Conservation (phyloP, 2,888 invertebrate species). For the Calameuta pallipes region DNA sequence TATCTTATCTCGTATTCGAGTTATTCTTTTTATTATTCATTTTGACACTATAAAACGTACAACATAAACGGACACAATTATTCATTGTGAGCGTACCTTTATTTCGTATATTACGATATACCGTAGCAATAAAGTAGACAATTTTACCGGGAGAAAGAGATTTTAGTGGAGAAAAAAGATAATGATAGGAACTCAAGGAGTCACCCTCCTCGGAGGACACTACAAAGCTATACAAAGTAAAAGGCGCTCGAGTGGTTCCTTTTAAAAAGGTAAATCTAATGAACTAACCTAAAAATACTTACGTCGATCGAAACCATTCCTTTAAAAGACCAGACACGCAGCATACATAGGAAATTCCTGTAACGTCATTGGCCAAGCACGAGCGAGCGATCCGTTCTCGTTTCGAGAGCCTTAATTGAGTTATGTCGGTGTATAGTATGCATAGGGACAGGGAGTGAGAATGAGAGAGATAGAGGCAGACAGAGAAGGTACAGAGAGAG, state of each 20-base stretch:
- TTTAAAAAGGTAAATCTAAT: not conserved
- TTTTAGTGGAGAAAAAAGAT: too few species aligned
- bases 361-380: not conserved
- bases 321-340: not conserved
- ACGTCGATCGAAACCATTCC: not conserved
- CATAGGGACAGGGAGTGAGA: not conserved
- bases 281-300: not conserved
- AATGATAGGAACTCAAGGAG: not conserved
- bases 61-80: not conserved
- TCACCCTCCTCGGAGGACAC: not conserved
- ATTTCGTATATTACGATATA: not conserved
- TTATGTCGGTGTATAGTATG: not conserved
- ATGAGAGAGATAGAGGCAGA: not conserved
- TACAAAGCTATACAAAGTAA: not conserved
- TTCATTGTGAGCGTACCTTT: not conserved
- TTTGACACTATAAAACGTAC: not conserved
- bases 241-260: not conserved
- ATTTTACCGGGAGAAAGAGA: too few species aligned
- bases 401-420: slow-evolving; percentile 5
- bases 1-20: not conserved
- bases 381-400: not conserved
- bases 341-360: not conserved
- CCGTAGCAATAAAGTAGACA: not conserved
- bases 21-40: too few species aligned
- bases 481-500: not conserved